Conservation (phyloP, 2,888 invertebrate species). For the Nymphalis c-album region DNA sequence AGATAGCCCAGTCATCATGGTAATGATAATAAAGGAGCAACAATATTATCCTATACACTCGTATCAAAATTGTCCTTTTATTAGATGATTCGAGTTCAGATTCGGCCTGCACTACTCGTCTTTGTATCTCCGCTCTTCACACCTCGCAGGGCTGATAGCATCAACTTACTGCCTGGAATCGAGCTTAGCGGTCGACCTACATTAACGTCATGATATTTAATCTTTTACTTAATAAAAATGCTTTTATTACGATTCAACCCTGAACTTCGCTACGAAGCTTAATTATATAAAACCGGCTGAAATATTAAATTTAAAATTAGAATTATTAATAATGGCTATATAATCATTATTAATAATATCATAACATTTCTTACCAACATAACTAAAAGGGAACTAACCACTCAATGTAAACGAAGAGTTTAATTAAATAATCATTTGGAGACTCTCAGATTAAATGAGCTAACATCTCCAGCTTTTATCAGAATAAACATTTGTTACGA, state of each 20-base stretch:
- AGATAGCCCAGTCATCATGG: background rate
- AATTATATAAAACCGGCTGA: background rate
- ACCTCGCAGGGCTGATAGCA: slow-evolving; percentile 48
- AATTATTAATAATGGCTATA: background rate
- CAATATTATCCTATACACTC: slow-evolving; percentile 5
- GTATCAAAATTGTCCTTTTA: slow-evolving; percentile 12
- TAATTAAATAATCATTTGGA: background rate
- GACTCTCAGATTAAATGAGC: slow-evolving; percentile 1
- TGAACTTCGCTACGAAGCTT: slow-evolving; percentile 6
- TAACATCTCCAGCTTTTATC: background rate
- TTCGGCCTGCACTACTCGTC: slow-evolving; percentile 40
- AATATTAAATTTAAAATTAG: background rate
- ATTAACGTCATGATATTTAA: slow-evolving; percentile 30
- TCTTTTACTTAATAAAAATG: slow-evolving; percentile 23
- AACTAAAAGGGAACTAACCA: background rate
- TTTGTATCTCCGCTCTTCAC: slow-evolving; percentile 47
- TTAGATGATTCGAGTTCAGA: slow-evolving; percentile 35
- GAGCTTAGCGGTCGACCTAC: slow-evolving; percentile 45
- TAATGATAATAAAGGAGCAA: background rate
- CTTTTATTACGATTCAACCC: slow-evolving; percentile 15
- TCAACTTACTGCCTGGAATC: slow-evolving; percentile 46
- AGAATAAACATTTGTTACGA: background rate
- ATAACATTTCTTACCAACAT: background rate
- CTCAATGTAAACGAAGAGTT: background rate
- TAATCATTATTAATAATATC: background rate